Base-by-base conservation (phyloP, 2,797 vertebrate species). In the Diplodus puntazzo region DNA sequence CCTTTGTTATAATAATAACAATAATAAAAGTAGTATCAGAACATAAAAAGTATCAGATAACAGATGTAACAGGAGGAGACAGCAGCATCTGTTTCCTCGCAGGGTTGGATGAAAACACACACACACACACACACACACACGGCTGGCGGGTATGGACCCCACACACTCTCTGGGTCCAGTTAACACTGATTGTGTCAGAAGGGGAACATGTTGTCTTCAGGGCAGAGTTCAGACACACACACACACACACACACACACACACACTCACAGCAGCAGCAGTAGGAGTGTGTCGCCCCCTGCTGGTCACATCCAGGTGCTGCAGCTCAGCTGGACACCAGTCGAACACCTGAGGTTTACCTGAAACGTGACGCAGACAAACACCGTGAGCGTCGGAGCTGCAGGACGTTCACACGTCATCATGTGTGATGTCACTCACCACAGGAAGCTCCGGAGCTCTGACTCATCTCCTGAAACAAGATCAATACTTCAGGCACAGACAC, bases 181-280 rank as follows among this genome's bases (percentile, higher is more conserved):
- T 84, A 67, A 88, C 79, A 57, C 81, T 84, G 25, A 88, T 85
- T 2, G 21, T 79, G 75, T 71, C 42, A 43, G 84, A 88, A 73
- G 61, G 77, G 57, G 14, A 75, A 67, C 83, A 57, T 77, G 73
- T 64, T 80, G 73, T 50, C 79, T 81, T 17, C 7, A 43, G 73
- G 81, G 73, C 50, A 27, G 11, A 8, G 39, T 65, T 54, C 53
- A 59, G 42, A 57, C 53, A n/a, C 52, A 42, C 13, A 23, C 49
- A 12, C 50, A 27, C 66, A 69, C 48, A 46, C 21, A 21, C 43
- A 66, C 61, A 57, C 46, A 70, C 27, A 63, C 30, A 71, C 61
- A 63, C 4, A 64, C 11, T 27, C 54, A 27, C 61, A 23, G 53
- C 49, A 6, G 60, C 17, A 53, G 66, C 8, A 2, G 46, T 39